Conservation (phyloP, 2,797 vertebrate species). For the Centropyge bicolor region DNA sequence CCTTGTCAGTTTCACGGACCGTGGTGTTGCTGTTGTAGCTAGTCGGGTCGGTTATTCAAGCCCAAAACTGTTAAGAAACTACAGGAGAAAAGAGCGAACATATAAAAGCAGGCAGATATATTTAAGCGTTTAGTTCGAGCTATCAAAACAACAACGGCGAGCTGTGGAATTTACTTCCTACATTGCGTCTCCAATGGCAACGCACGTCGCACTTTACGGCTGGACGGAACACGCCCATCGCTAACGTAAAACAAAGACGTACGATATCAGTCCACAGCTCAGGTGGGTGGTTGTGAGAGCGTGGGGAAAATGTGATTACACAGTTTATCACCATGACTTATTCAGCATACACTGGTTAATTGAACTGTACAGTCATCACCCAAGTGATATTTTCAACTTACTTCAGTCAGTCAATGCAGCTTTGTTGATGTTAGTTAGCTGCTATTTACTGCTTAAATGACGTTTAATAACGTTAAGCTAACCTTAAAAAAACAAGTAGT, state of each 20-base stretch:
- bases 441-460: neutral
- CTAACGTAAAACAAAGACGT: constrained; percentile 71
- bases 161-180: constrained; percentile 81
- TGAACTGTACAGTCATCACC: neutral
- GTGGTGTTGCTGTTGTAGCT: neutral
- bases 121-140: neutral
- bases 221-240: constrained; percentile 43
- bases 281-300: neutral
- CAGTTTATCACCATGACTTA: neutral
- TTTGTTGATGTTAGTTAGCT: constrained; percentile 35
- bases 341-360: neutral
- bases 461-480: neutral
- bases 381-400: neutral
- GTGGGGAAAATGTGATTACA: neutral
- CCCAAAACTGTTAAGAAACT: neutral
- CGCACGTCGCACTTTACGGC: constrained; percentile 82
- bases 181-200: constrained; percentile 79
- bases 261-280: neutral
- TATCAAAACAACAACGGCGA: constrained; percentile 63
- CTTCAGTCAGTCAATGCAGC: neutral
- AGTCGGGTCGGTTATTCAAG: neutral
- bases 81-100: neutral
- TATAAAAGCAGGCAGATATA: no score
- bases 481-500: neutral
- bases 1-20: constrained; percentile 44